Base-by-base conservation (phyloP, 2,113 vertebrate species). In the Solea solea region DNA sequence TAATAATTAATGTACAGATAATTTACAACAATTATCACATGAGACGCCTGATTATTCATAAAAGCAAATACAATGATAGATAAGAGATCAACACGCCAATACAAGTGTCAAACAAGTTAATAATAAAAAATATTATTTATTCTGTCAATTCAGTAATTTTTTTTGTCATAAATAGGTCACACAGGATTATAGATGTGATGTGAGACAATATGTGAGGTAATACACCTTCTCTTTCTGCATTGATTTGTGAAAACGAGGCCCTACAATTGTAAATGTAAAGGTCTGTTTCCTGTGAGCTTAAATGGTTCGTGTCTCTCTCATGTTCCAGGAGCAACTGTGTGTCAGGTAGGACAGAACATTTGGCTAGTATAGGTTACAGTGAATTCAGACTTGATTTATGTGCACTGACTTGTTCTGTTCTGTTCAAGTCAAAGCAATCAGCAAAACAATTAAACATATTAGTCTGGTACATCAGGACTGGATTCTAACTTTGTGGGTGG, bases 381-480 rank as follows among this genome's bases (percentile, higher is more conserved):
- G 45, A 48, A 48, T 48, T 13, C 46, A 25, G 69, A 27, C 60
- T 52, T 68, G 53, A 76, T 64, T 51, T 34, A 63, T 73, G 34
- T 55, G 11, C 49, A 25, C 72, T 69, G 58, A 14, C 45, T 57
- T 1, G 34, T 42, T 49, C 53, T n/a, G 42, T 34, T 34, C 34
- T 34, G 45, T 21, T 78, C 64, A 56, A 61, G 49, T 72, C 52
- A 71, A 70, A 64, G 16, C 56, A 59, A 73, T 71, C 51, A 66
- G 57, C 66, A 54, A 48, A 21, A 59, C 52, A 74, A 71, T 62
- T 55, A 64, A 57, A 86, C 65, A 60, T 62, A 79, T 28, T 51
- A 56, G 39, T 73, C 69, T 63, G 68, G 66, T 67, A 76, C 65
- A 80, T 71, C 60, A 64, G 68, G 55, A 56, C 60, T 74, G 74